A percentile compares a stretch with the other conserved stretches of the same genome.
Evolutionary conservation across 1,140 invertebrate genomes (phyloP).

Genomic region (Macrocentrus cingulum): DNA sequence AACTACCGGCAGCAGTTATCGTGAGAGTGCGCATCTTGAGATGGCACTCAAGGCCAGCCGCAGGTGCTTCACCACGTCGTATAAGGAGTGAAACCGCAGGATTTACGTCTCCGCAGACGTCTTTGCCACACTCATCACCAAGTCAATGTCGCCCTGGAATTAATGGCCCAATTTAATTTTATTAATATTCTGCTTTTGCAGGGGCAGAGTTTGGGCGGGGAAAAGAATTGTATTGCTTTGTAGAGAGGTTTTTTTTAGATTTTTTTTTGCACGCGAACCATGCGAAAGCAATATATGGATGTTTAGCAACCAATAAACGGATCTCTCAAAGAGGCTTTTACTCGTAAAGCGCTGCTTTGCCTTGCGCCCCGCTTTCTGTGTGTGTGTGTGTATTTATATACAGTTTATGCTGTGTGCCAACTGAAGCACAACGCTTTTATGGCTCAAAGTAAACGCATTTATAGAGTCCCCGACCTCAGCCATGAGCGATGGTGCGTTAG

Average conservation of each 20-base stretch:
- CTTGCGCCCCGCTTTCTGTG: constrained; percentile 39
- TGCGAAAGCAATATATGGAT: constrained; percentile 58
- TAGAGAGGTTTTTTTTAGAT: no score
- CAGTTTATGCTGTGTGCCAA: constrained; percentile 26
- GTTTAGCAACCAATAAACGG: constrained; percentile 61
- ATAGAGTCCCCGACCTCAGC: constrained; percentile 49
- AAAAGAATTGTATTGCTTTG: no score
- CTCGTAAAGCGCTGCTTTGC: constrained; percentile 50
- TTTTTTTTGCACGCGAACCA: constrained; percentile 3
- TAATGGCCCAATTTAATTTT: constrained; percentile 14
- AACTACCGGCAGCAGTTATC: not conserved
- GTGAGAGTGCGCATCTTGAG: constrained; percentile 6
- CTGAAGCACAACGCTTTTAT: constrained; percentile 48
- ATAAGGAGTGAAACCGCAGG: constrained; percentile 6
- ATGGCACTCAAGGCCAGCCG: constrained; percentile 13
- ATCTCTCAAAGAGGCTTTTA: constrained; percentile 58
- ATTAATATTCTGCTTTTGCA: no score
- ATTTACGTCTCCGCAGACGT: constrained; percentile 3
- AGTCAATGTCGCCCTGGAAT: not conserved
- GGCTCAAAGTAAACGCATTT: constrained; percentile 58
- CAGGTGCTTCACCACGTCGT: constrained; percentile 2
- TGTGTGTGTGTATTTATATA: constrained; percentile 26
- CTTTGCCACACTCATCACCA: constrained; percentile 4
- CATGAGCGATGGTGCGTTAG: no score
- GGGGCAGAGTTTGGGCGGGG: no score